Conservation (phyloP, 2,888 invertebrate genomes). For the Sussaba pulchella region DNA sequence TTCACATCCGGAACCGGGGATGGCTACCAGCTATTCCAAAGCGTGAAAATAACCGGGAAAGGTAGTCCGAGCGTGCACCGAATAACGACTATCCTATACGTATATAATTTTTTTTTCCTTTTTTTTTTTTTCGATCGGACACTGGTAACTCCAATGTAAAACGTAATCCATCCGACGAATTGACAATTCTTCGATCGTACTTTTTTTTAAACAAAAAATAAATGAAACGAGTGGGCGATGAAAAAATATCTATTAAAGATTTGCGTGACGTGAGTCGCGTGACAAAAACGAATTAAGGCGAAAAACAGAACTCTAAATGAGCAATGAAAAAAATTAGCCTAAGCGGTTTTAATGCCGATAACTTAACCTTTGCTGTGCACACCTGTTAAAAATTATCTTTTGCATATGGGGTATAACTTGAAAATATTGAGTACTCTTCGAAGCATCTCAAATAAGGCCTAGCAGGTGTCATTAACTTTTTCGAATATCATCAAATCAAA, state of each 20-base stretch:
- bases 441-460: too few species aligned
- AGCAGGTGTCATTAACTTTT: too few species aligned
- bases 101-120: not conserved
- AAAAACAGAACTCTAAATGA: too few species aligned
- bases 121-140: constrained; percentile 38
- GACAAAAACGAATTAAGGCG: not conserved
- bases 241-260: constrained; percentile 8
- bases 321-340: too few species aligned
- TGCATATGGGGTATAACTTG: too few species aligned
- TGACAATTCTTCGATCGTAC: constrained; percentile 20
- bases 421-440: too few species aligned
- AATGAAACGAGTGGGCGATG: not conserved
- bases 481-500: too few species aligned
- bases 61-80: constrained; percentile 58
- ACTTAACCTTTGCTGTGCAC: too few species aligned
- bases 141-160: constrained; percentile 53
- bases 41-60: constrained; percentile 65
- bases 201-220: constrained; percentile 25
- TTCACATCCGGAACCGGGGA: constrained; percentile 64
- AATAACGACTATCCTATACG: constrained; percentile 46
- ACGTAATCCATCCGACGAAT: constrained; percentile 50
- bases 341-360: too few species aligned
- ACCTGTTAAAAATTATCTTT: too few species aligned
- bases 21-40: constrained; percentile 61
- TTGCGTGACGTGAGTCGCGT: not conserved